Percentiles rank a stretch among this genome's conserved stretches.
These are phyloP conservation scores for Ceratina australensis DNA, from an alignment of 1,140 invertebrate genomes.

Conservation along the genomic window DNA sequence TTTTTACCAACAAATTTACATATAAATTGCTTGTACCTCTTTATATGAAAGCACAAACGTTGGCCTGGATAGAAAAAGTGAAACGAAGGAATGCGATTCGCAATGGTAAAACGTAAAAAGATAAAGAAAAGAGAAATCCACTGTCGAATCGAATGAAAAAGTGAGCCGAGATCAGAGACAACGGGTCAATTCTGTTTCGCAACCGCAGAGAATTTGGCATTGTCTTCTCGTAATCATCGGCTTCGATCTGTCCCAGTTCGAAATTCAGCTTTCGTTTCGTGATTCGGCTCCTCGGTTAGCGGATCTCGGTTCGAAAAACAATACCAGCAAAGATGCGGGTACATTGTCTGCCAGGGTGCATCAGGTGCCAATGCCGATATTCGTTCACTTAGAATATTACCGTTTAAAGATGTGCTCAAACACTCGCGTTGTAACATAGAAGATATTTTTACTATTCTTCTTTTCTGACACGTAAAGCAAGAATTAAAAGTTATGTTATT, in stretches of 20 bases:
- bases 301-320: conserved; percentile 11
- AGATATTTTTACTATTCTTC: no score
- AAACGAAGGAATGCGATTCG: neutral
- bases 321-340: neutral
- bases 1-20: no score
- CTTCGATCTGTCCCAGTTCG: conserved; percentile 13
- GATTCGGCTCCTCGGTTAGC: conserved; percentile 12
- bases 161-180: neutral
- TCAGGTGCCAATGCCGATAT: no score
- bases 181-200: neutral
- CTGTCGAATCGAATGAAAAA: neutral
- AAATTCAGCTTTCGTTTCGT: conserved; percentile 35
- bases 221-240: neutral
- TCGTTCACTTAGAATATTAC: no score
- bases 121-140: neutral
- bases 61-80: neutral
- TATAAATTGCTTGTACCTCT: neutral
- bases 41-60: neutral
- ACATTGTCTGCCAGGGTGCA: no score
- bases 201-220: neutral
- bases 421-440: no score
- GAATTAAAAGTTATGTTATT: no score
- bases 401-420: no score
- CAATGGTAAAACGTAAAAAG: no score
- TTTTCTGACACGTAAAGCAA: no score